phyloP scores from a whole-genome alignment of 2,113 vertebrate genomes.

The Notechis scutatus region DNA sequence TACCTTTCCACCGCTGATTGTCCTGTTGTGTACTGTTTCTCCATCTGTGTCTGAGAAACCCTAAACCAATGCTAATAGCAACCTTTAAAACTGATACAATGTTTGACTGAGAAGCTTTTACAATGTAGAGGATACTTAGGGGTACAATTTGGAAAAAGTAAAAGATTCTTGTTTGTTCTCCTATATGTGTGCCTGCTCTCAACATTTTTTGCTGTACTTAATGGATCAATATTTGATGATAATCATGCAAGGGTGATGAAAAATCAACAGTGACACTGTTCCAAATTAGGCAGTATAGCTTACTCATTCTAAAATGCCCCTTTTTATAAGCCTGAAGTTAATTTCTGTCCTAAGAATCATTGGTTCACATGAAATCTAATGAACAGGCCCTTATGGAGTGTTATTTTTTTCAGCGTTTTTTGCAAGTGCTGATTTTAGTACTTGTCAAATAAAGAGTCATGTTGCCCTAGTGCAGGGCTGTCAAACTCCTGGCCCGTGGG shows the following conservation, averaged over 20 bases:
- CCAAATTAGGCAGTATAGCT: background rate
- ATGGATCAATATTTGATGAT: background rate
- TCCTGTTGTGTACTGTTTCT: background rate
- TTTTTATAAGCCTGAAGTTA: too few relatives aligned
- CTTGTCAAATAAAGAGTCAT: background rate
- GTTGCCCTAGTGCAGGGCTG: background rate
- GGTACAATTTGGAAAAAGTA: conserved; percentile 5
- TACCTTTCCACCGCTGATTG: background rate
- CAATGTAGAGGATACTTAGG: background rate
- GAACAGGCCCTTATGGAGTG: background rate
- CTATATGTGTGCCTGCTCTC: background rate
- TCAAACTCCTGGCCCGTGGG: too few relatives aligned
- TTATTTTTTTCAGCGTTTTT: background rate
- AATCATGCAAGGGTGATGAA: background rate
- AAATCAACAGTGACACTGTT: background rate
- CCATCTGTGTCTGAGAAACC: background rate
- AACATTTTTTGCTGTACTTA: background rate
- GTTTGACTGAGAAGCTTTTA: background rate
- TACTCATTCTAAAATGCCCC: background rate
- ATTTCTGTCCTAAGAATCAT: background rate
- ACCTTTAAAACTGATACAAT: background rate
- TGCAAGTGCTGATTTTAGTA: background rate
- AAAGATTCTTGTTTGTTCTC: background rate
- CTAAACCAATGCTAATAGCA: background rate
- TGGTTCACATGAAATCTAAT: background rate